These are phyloP conservation scores for Abrostola triplasia DNA, from an alignment of 2,888 invertebrate genomes.

Conservation along the genomic window DNA sequence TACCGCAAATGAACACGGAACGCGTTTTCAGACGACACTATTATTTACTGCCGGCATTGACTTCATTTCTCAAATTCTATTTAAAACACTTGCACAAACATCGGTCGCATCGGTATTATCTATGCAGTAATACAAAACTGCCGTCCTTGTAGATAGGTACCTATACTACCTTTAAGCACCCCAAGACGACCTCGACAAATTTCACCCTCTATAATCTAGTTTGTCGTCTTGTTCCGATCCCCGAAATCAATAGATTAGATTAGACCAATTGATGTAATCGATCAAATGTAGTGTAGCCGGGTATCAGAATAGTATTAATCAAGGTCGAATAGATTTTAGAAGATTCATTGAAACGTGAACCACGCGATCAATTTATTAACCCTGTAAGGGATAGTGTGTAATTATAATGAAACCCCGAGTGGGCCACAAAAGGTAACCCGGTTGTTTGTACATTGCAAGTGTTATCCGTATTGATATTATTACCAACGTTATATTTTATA, in stretches of 20 bases:
- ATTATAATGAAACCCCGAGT: neutral
- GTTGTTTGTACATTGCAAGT: too few relatives aligned
- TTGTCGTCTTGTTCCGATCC: slow-evolving; percentile 22
- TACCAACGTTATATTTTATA: too few relatives aligned
- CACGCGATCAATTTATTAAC: slow-evolving; percentile 11
- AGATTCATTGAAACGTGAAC: slow-evolving; percentile 32
- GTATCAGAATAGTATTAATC: slow-evolving; percentile 22
- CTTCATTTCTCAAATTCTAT: too few relatives aligned
- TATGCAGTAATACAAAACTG: too few relatives aligned
- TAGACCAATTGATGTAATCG: slow-evolving; percentile 37
- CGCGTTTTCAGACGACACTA: neutral
- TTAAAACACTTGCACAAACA: too few relatives aligned
- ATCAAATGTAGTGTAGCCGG: slow-evolving; percentile 33
- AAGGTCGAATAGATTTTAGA: slow-evolving; percentile 24
- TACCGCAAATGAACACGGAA: slow-evolving; percentile 21
- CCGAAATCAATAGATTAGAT: slow-evolving; percentile 39
- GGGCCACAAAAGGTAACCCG: too few relatives aligned
- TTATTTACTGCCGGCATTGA: neutral
- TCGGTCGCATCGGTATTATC: too few relatives aligned
- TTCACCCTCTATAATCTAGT: slow-evolving; percentile 31
- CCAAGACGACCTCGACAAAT: slow-evolving; percentile 13
- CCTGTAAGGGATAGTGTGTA: slow-evolving; percentile 9
- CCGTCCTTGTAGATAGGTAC: neutral
- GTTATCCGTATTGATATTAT: too few relatives aligned
- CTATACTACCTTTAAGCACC: slow-evolving; percentile 13